A percentile compares a stretch with the other conserved stretches of the same genome.
Evolutionary conservation across 2,888 invertebrate species (phyloP).

Genomic region (Eristalis tenax): DNA sequence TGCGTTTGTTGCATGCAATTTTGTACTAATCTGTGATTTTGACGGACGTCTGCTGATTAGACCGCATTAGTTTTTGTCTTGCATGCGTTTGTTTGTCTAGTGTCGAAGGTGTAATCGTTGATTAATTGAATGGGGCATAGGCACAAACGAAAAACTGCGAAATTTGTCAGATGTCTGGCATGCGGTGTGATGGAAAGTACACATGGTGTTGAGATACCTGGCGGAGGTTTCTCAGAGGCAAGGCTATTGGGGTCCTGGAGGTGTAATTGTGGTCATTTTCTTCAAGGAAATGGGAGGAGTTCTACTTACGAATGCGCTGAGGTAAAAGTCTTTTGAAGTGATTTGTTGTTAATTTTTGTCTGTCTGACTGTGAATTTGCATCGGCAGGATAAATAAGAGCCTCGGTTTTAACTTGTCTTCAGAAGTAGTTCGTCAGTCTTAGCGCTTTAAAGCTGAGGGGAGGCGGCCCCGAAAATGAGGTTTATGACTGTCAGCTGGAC

Average conservation of each 20-base stretch:
- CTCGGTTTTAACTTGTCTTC: not conserved
- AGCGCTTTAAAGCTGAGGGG: not conserved
- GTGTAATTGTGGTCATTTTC: conserved; percentile 60
- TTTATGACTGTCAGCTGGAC: too few relatives aligned
- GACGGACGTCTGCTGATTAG: conserved; percentile 68
- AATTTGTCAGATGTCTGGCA: conserved; percentile 33
- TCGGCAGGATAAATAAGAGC: not conserved
- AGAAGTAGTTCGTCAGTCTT: not conserved
- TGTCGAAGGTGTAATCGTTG: conserved; percentile 69
- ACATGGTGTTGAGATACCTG: not conserved
- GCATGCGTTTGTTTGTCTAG: conserved; percentile 57
- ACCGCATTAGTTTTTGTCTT: conserved; percentile 64
- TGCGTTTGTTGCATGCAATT: conserved; percentile 59
- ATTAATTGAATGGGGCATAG: conserved; percentile 61
- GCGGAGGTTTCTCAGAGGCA: not conserved
- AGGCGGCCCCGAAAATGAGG: too few relatives aligned
- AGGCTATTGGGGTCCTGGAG: conserved; percentile 36
- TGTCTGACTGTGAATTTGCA: not conserved
- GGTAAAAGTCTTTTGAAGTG: not conserved
- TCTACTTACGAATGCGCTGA: not conserved
- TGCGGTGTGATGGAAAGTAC: not conserved
- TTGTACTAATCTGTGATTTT: conserved; percentile 63
- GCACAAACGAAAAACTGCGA: conserved; percentile 25
- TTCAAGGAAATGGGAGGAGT: not conserved
- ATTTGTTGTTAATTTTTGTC: not conserved